A percentile compares a stretch with the other conserved stretches of the same genome.
phyloP scores from a whole-genome alignment of 2,113 vertebrate species.

The Malurus alboscapulatus region DNA sequence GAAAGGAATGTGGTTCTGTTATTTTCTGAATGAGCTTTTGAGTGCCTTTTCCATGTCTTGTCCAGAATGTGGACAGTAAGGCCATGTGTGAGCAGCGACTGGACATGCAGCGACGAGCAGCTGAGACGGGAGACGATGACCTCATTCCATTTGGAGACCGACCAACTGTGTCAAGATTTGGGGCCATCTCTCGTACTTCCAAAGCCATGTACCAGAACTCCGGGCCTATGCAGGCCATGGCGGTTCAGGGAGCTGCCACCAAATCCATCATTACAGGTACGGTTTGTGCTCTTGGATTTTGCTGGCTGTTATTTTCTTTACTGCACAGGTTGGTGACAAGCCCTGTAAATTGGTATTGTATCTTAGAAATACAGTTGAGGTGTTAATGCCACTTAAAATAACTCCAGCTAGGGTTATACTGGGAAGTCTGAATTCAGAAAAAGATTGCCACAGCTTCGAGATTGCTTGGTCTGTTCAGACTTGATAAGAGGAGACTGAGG shows the following conservation, averaged over 20 bases:
- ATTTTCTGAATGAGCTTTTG: not conserved
- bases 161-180: conserved; percentile 95
- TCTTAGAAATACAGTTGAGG: not conserved
- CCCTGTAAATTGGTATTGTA: not conserved
- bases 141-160: conserved; percentile 96
- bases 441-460: not conserved
- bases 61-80: conserved; percentile 90
- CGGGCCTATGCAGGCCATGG: conserved; percentile 87
- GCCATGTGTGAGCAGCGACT: conserved; percentile 84
- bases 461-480: too few species aligned
- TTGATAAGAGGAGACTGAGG: not conserved
- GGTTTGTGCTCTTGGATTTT: not conserved
- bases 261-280: conserved; percentile 89
- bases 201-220: conserved; percentile 92
- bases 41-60: not conserved
- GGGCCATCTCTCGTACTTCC: conserved; percentile 95
- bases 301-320: not conserved
- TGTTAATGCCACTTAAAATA: not conserved
- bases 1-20: not conserved
- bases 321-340: not conserved
- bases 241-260: conserved; percentile 83
- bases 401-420: not conserved
- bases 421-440: not conserved
- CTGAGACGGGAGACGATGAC: conserved; percentile 93
- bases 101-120: conserved; percentile 86